Evolutionary conservation across 2,797 vertebrate species (phyloP), one percentile per base, ranked within the genome.

Genomic region (Siniperca scherzeri): DNA sequence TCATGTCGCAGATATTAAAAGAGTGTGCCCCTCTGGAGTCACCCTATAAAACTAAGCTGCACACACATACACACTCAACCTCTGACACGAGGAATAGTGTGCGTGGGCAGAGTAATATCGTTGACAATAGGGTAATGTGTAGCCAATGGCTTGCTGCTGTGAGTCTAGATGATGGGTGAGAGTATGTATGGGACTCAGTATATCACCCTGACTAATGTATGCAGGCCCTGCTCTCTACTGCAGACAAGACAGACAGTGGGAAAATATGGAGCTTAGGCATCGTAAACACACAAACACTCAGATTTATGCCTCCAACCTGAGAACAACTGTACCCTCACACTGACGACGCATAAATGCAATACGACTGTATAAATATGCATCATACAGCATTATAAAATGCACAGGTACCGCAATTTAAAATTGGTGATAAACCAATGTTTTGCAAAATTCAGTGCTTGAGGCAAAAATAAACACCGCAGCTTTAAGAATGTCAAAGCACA

Each of bases 151-250:
- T 61, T 69, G 72, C 72, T 61, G 82, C 77, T 84, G 78, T 89
- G 77, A 59, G 74, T 82, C 84, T 90, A 2, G 3, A 68, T 90
- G 87, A 90, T 76, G 82, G 46, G 82, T 86, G 82, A 30, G 80
- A 73, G 70, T 12, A 17, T 74, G 81, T 19, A 64, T 44, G 61
- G 46, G 61, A 56, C 60, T 72, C 60, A 4, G 71, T 90, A 89
- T 80, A 92, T 94, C 89, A 93, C 50, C 25, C 77, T 78, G 77
- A 82, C 68, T 87, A 88, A 91, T 80, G 82, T 17, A 91, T 88
- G 74, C 84, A 71, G 79, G 70, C 53, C 22, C 40, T 7, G 40
- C 80, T 73, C 83, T 73, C 68, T 19, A 25, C 78, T 77, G 86
- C 62, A 85, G 76, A 85, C 80, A 68, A 72, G 77, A 84, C 61